Percentiles rank a stretch among this genome's conserved stretches.
phyloP scores from a whole-genome alignment of 53 echinoderm and acorn worm genomes.

The Astropecten irregularis region DNA sequence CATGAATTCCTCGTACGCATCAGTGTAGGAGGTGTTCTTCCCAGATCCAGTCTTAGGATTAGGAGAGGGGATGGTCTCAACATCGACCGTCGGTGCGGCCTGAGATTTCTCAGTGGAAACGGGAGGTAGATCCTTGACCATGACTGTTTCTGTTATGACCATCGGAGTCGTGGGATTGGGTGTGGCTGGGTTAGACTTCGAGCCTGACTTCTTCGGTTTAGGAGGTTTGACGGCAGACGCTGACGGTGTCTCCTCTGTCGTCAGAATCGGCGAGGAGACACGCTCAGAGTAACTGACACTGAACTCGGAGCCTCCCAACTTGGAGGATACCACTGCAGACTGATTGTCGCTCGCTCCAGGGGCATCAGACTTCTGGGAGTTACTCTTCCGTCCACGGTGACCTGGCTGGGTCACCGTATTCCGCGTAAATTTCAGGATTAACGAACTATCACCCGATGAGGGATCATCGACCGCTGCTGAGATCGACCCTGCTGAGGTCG shows the following conservation, averaged over 20 bases:
- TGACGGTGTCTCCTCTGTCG: constrained; percentile 59
- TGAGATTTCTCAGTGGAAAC: constrained; percentile 29
- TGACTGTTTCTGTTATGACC: constrained; percentile 87
- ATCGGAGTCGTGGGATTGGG: constrained; percentile 72
- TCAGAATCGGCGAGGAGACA: constrained; percentile 55
- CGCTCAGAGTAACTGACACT: constrained; percentile 59
- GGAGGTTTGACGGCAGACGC: constrained; percentile 48
- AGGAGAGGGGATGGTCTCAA: constrained; percentile 67
- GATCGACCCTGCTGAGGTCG: constrained; percentile 53
- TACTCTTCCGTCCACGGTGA: constrained; percentile 65
- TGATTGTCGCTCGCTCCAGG: constrained; percentile 36
- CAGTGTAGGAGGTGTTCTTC: constrained; percentile 48
- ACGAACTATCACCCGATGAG: constrained; percentile 70
- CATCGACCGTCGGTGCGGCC: constrained; percentile 61
- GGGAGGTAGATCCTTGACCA: constrained; percentile 87
- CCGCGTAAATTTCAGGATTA: constrained; percentile 81
- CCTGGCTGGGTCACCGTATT: constrained; percentile 68
- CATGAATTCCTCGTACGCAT: constrained; percentile 72
- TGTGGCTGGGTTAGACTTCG: constrained; percentile 51
- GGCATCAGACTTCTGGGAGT: constrained; percentile 26
- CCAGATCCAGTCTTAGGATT: constrained; percentile 11
- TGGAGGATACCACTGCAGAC: constrained; percentile 11
- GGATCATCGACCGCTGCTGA: constrained; percentile 48
- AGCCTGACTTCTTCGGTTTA: constrained; percentile 70
- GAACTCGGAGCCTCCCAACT: constrained; percentile 39